Evolutionary conservation across 2,797 vertebrate species (phyloP).

Genomic region (Ctenopoma multispine): DNA sequence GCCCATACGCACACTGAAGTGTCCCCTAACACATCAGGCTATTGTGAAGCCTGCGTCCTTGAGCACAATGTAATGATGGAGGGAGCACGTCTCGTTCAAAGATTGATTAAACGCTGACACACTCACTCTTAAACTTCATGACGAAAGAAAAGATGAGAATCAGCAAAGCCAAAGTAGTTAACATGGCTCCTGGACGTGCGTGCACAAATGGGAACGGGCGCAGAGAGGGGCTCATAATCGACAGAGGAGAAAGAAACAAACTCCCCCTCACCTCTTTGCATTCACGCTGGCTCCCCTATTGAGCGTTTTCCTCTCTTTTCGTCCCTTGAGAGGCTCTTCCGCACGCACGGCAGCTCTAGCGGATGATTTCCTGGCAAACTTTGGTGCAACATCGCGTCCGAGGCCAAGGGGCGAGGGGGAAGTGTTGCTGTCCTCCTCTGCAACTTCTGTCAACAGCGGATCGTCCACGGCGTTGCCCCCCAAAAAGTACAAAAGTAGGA

Average conservation of each 20-base stretch:
- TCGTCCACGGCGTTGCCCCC: constrained; percentile 82
- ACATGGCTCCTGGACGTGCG: background rate
- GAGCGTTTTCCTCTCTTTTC: constrained; percentile 50
- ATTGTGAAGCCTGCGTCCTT: constrained; percentile 55
- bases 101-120: constrained; percentile 21
- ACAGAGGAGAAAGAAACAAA: constrained; percentile 36
- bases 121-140: constrained; percentile 41
- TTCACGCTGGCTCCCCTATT: constrained; percentile 58
- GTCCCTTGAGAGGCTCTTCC: constrained; percentile 43
- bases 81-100: constrained; percentile 16
- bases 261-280: constrained; percentile 77
- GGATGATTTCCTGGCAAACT: constrained; percentile 65
- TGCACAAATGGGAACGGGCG: constrained; percentile 2
- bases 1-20: constrained; percentile 12
- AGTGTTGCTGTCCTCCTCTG: constrained; percentile 50
- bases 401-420: constrained; percentile 44
- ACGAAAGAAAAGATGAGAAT: constrained; percentile 2
- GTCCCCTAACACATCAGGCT: constrained; percentile 53
- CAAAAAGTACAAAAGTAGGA: constrained; percentile 87
- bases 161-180: background rate
- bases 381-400: constrained; percentile 56
- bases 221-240: background rate
- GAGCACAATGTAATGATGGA: constrained; percentile 39
- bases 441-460: constrained; percentile 76
- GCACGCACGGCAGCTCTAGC: constrained; percentile 41